Percentiles rank a stretch among this genome's conserved stretches.
Evolutionary conservation across 2,113 vertebrate species (phyloP).

Genomic region (Notarius lentiginosus): DNA sequence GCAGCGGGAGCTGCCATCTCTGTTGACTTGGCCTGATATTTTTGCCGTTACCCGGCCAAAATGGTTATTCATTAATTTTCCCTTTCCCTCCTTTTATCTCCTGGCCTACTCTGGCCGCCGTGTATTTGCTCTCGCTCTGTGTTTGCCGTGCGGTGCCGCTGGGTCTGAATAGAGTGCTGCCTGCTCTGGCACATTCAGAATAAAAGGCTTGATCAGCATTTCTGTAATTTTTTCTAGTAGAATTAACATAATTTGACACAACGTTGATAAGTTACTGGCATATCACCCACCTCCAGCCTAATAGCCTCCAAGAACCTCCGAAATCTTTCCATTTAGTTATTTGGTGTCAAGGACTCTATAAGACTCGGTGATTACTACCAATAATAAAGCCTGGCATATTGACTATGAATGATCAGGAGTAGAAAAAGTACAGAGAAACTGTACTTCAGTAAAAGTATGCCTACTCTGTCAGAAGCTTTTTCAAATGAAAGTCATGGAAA

Average conservation of each 20-base stretch:
- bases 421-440: background rate
- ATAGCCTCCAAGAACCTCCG: background rate
- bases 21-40: conserved; percentile 42
- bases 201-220: conserved; percentile 7
- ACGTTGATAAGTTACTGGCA: background rate
- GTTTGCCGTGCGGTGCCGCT: conserved; percentile 42
- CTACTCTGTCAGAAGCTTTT: background rate
- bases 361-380: background rate
- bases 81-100: conserved; percentile 43
- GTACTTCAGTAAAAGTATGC: background rate
- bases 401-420: background rate
- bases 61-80: conserved; percentile 51
- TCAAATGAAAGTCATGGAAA: background rate
- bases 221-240: background rate
- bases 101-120: background rate
- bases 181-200: conserved; percentile 18
- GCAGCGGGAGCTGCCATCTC: conserved; percentile 24
- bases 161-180: conserved; percentile 25
- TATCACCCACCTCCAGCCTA: background rate
- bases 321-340: background rate
- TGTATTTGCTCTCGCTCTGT: conserved; percentile 40
- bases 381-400: background rate
- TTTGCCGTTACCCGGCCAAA: conserved; percentile 21
- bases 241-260: background rate
- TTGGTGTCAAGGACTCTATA: background rate